These are phyloP conservation scores for Steinernema carpocapsae DNA, from an alignment of 2,888 invertebrate genomes.

Conservation along the genomic window DNA sequence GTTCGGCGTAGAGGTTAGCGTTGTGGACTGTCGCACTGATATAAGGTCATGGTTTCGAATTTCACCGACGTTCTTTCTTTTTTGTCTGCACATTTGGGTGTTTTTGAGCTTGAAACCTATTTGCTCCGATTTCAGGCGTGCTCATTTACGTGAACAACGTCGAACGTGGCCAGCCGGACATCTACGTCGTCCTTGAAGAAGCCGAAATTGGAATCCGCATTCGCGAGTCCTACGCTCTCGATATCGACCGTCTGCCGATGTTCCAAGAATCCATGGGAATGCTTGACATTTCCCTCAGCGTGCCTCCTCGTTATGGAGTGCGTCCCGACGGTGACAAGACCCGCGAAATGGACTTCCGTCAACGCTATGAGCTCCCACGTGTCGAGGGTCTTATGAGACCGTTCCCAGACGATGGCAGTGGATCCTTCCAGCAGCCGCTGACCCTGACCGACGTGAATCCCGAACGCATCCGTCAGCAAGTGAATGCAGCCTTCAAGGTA, in stretches of 20 bases:
- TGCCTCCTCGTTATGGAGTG: conserved; percentile 65
- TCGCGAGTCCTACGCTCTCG: conserved; percentile 62
- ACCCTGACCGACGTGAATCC: conserved; percentile 65
- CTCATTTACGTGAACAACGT: conserved; percentile 68
- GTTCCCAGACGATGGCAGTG: conserved; percentile 66
- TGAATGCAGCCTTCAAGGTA: conserved; percentile 48
- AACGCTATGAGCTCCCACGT: conserved; percentile 60
- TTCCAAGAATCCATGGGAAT: conserved; percentile 67
- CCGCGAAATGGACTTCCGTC: conserved; percentile 58
- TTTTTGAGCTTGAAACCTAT: too few species aligned
- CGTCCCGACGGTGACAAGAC: conserved; percentile 67
- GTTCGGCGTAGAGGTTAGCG: too few species aligned
- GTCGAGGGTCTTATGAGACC: conserved; percentile 65
- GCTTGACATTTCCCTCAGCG: conserved; percentile 62
- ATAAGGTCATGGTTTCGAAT: too few species aligned
- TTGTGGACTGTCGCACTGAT: too few species aligned
- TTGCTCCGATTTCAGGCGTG: conserved; percentile 49
- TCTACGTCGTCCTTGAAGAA: conserved; percentile 67
- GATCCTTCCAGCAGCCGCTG: conserved; percentile 52
- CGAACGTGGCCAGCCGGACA: conserved; percentile 65
- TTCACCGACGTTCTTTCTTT: too few species aligned
- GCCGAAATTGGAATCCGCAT: conserved; percentile 67
- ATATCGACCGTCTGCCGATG: conserved; percentile 62
- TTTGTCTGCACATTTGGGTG: too few species aligned
- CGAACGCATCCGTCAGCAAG: conserved; percentile 63